Evolutionary conservation across 2,888 invertebrate species (phyloP).

Genomic region (Heteropelma amictum): DNA sequence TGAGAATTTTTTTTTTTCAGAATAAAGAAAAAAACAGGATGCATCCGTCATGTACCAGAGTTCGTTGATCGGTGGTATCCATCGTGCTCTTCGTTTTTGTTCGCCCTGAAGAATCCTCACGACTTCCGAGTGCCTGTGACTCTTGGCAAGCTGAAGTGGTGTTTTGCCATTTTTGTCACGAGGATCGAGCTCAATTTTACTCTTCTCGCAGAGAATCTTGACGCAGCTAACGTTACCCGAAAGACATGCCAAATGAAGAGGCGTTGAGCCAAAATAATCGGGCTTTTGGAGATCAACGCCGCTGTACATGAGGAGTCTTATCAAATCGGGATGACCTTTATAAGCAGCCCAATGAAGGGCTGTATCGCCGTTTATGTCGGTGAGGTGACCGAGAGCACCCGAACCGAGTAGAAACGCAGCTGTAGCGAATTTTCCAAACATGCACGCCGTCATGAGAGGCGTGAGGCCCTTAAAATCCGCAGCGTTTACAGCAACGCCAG

Average conservation of each 20-base stretch:
- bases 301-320: conserved; percentile 92
- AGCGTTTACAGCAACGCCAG: conserved; percentile 93
- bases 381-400: conserved; percentile 91
- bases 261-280: conserved; percentile 95
- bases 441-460: conserved; percentile 94
- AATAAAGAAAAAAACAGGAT: no score
- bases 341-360: conserved; percentile 97
- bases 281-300: conserved; percentile 93
- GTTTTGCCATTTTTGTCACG: conserved; percentile 96
- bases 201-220: conserved; percentile 92
- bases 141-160: conserved; percentile 92
- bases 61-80: conserved; percentile 93
- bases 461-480: conserved; percentile 94
- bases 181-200: conserved; percentile 91
- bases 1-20: background rate
- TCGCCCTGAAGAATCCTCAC: conserved; percentile 90
- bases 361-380: conserved; percentile 95
- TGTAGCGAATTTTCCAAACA: conserved; percentile 94
- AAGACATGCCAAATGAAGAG: conserved; percentile 92
- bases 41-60: conserved; percentile 81
- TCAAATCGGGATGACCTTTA: conserved; percentile 93
- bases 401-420: conserved; percentile 94
- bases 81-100: conserved; percentile 87
- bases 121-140: conserved; percentile 91
- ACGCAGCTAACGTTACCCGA: conserved; percentile 94